Evolutionary conservation across 2,113 vertebrate species (phyloP).

Genomic region (Caracal caracal): DNA sequence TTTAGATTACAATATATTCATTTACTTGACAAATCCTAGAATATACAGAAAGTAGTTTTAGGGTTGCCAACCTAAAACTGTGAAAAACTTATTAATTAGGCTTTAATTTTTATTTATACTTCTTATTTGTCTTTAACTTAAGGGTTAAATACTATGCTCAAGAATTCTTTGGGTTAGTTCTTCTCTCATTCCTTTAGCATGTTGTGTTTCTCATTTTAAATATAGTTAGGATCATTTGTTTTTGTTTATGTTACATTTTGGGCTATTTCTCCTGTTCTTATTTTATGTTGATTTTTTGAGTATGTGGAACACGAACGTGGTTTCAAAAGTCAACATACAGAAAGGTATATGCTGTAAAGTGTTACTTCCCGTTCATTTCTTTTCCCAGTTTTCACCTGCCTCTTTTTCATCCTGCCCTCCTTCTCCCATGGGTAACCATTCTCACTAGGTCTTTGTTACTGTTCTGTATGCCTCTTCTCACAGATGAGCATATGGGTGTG

Average conservation of each 20-base stretch:
- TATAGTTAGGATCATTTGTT: not conserved
- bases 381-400: not conserved
- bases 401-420: not conserved
- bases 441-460: not conserved
- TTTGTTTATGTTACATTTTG: conserved; percentile 19
- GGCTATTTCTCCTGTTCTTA: not conserved
- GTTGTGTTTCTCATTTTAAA: conserved; percentile 34
- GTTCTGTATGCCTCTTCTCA: not conserved
- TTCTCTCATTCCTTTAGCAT: not conserved
- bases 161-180: not conserved
- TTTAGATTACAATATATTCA: not conserved
- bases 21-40: conserved; percentile 5
- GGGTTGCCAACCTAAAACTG: not conserved
- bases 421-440: not conserved
- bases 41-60: not conserved
- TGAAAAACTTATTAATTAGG: conserved; percentile 19
- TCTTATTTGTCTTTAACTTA: conserved; percentile 24
- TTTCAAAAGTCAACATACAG: not conserved
- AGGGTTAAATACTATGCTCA: not conserved
- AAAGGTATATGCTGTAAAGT: not conserved
- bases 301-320: not conserved
- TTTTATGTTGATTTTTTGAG: conserved; percentile 27
- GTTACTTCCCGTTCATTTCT: not conserved
- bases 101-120: conserved; percentile 12
- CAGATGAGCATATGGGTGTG: not conserved